These are phyloP conservation scores for Aradus depressus DNA, from an alignment of 2,888 invertebrate species.

Conservation along the genomic window DNA sequence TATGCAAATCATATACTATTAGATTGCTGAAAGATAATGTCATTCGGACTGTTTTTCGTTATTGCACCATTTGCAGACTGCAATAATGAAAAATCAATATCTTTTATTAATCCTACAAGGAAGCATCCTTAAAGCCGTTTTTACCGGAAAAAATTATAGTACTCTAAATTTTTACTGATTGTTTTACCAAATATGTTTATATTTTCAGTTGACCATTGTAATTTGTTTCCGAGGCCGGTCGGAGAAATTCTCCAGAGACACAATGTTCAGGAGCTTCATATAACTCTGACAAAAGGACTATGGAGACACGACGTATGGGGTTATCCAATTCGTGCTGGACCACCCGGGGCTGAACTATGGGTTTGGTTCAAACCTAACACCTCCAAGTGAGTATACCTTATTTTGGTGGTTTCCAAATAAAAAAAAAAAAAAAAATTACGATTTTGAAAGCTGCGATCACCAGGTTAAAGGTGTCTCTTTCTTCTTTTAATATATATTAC, in stretches of 20 bases:
- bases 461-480: too few relatives aligned
- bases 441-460: too few relatives aligned
- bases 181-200: background rate
- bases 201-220: slow-evolving; percentile 64
- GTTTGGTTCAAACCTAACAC: slow-evolving; percentile 75
- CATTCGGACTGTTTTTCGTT: background rate
- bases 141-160: background rate
- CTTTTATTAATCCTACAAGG: background rate
- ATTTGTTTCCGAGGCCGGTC: slow-evolving; percentile 76
- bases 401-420: too few relatives aligned
- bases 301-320: slow-evolving; percentile 95
- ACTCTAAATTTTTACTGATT: background rate
- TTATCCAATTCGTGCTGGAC: slow-evolving; percentile 77
- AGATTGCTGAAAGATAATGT: background rate
- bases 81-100: background rate
- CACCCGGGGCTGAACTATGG: slow-evolving; percentile 88
- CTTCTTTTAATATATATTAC: too few relatives aligned
- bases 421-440: too few relatives aligned
- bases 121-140: background rate
- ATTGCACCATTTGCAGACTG: background rate
- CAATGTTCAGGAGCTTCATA: slow-evolving; percentile 77
- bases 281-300: slow-evolving; percentile 83
- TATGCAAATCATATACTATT: background rate
- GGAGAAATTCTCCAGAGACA: slow-evolving; percentile 78
- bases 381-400: slow-evolving; percentile 38